Percentiles rank a stretch among this genome's conserved stretches.
Conservation (phyloP, 2,888 invertebrate genomes). For the Hylaea fasciaria region DNA sequence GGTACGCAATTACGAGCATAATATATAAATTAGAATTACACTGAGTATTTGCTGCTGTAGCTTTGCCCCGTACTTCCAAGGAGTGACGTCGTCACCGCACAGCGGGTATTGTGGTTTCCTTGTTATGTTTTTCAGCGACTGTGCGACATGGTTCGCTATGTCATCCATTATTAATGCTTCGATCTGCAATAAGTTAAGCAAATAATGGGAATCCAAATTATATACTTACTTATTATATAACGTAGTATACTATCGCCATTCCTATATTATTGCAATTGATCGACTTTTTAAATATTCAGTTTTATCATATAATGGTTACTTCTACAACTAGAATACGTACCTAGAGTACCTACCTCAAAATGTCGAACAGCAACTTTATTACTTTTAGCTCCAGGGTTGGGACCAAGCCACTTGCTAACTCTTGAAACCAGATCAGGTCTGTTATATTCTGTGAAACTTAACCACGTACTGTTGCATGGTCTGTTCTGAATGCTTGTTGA, state of each 20-base stretch:
- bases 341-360: conserved; percentile 57
- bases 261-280: no score
- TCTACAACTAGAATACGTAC: conserved; percentile 40
- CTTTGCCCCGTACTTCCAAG: conserved; percentile 65
- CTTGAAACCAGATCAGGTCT: conserved; percentile 64
- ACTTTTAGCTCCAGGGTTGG: conserved; percentile 41
- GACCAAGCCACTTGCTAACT: conserved; percentile 66
- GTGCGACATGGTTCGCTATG: conserved; percentile 68
- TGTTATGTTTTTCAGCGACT: conserved; percentile 57
- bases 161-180: conserved; percentile 75
- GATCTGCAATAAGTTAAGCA: conserved; percentile 51
- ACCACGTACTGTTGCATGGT: conserved; percentile 72
- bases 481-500: conserved; percentile 59
- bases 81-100: conserved; percentile 56
- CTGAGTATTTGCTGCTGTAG: conserved; percentile 69
- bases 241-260: no score
- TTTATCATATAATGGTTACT: background rate
- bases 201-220: no score
- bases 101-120: conserved; percentile 50
- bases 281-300: background rate
- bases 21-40: conserved; percentile 49
- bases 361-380: conserved; percentile 55
- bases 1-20: no score
- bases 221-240: no score
- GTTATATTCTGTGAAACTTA: conserved; percentile 69